Conservation (phyloP, 2,888 invertebrate species). For the Cephus spinipes region DNA sequence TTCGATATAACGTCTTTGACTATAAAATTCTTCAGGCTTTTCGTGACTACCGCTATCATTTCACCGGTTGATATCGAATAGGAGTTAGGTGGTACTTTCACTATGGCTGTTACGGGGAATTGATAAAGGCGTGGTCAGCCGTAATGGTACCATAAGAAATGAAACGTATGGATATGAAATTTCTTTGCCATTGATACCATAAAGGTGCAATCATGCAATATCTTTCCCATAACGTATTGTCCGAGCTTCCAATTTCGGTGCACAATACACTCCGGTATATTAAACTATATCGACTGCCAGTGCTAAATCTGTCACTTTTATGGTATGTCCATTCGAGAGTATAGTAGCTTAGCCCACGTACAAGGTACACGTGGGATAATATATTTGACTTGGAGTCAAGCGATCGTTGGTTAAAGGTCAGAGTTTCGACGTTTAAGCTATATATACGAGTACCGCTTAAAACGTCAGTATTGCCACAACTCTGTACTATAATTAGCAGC, state of each 20-base stretch:
- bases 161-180: neutral
- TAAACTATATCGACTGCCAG: neutral
- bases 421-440: neutral
- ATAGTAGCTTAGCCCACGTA: neutral
- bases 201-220: neutral
- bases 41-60: neutral
- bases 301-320: neutral
- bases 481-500: slow-evolving; percentile 3
- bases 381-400: neutral
- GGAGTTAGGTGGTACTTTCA: neutral
- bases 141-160: neutral
- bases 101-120: neutral
- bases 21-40: neutral
- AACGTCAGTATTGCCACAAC: neutral
- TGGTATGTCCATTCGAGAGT: neutral
- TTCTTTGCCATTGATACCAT: neutral
- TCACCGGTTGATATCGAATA: neutral
- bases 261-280: neutral
- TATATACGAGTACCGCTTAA: neutral
- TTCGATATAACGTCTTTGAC: neutral
- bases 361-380: neutral
- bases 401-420: neutral
- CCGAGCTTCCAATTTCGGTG: neutral
- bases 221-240: neutral
- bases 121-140: neutral